A percentile compares a stretch with the other conserved stretches of the same genome.
These are phyloP conservation scores for Galaxea fascicularis DNA, from an alignment of 92 coral and sea anemone species.

Conservation along the genomic window DNA sequence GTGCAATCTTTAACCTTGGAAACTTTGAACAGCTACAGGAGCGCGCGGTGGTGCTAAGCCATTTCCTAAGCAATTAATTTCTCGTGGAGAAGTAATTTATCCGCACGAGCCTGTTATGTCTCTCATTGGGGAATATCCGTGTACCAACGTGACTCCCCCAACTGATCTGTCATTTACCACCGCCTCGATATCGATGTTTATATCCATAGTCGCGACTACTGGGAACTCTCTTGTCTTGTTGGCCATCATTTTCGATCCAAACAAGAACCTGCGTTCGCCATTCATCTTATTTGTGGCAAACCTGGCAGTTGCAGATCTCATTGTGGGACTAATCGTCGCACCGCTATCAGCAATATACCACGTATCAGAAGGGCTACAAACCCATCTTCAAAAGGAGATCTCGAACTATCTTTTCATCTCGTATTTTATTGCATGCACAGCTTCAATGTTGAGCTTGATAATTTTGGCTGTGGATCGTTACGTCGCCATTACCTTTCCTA, in stretches of 20 bases:
- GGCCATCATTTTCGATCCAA: constrained; percentile 74
- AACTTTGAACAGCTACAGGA: too few species aligned
- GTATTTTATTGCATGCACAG: constrained; percentile 80
- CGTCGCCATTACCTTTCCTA: constrained; percentile 76
- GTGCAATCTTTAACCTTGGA: too few species aligned
- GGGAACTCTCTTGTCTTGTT: constrained; percentile 73
- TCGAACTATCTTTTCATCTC: constrained; percentile 61
- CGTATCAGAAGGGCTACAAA: constrained; percentile 65
- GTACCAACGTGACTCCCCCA: constrained; percentile 70
- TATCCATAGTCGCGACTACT: constrained; percentile 55
- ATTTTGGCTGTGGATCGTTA: constrained; percentile 86
- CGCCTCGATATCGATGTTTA: constrained; percentile 60
- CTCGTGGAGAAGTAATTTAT: neutral
- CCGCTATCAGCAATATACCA: constrained; percentile 77
- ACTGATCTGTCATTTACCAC: constrained; percentile 67
- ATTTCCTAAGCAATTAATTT: too few species aligned
- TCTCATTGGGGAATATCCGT: constrained; percentile 60
- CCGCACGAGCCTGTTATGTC: constrained; percentile 57
- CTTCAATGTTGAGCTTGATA: constrained; percentile 82
- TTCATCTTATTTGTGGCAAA: constrained; percentile 82
- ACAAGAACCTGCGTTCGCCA: constrained; percentile 78
- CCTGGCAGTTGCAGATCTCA: constrained; percentile 74
- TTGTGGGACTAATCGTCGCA: constrained; percentile 68
- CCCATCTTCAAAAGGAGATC: neutral
- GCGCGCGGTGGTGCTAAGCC: too few species aligned